Conservation (phyloP, 2,113 vertebrate genomes). For the Chaenogobius annularis region DNA sequence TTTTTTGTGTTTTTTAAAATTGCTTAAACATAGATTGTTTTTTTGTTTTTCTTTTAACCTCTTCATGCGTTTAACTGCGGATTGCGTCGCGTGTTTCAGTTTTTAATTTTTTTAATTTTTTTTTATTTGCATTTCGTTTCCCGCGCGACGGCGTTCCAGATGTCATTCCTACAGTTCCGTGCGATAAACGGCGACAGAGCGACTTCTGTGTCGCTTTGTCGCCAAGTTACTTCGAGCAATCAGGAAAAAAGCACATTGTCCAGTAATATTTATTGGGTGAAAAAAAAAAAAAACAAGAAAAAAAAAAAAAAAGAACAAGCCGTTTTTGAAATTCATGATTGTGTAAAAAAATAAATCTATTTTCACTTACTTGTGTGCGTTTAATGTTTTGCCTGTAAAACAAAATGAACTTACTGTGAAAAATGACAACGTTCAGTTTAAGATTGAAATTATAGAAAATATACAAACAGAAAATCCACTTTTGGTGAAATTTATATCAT, state of each 20-base stretch:
- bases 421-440: no score
- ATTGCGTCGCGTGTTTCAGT: constrained; percentile 51
- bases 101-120: constrained; percentile 57
- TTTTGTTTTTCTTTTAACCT: constrained; percentile 37
- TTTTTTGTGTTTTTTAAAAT: constrained; percentile 49
- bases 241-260: constrained; percentile 67
- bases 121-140: constrained; percentile 38
- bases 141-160: constrained; percentile 61
- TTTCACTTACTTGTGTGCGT: constrained; percentile 54
- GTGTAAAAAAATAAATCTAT: constrained; percentile 77
- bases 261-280: constrained; percentile 74
- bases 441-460: no score
- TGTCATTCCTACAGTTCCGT: constrained; percentile 72
- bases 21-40: constrained; percentile 17
- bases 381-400: background rate
- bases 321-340: constrained; percentile 67
- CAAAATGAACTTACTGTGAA: no score
- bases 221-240: constrained; percentile 71
- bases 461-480: no score
- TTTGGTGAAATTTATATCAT: no score
- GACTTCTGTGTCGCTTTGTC: constrained; percentile 40
- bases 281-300: constrained; percentile 53
- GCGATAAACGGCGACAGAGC: constrained; percentile 38
- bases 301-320: constrained; percentile 42
- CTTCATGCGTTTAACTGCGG: constrained; percentile 54